Conservation (phyloP, 1,140 invertebrate species). For the Philotrypesis tridentata region DNA sequence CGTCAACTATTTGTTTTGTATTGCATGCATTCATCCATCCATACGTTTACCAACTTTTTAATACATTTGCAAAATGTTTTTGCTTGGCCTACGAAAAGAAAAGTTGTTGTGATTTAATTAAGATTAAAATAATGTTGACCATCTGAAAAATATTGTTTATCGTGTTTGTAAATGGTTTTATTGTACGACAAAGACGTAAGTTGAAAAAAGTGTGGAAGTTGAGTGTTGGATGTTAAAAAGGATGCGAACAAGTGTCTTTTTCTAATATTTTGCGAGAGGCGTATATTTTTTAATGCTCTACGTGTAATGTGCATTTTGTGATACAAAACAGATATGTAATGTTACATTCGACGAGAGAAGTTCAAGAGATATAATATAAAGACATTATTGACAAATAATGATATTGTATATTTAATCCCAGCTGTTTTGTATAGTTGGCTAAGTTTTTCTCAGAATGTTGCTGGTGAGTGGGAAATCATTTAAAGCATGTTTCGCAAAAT, state of each 20-base stretch:
- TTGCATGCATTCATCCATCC: background rate
- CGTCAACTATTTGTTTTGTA: background rate
- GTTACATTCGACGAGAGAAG: background rate
- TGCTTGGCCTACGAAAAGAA: background rate
- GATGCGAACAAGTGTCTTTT: constrained; percentile 4
- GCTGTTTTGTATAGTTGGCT: constrained; percentile 1
- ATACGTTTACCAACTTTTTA: background rate
- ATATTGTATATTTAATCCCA: background rate
- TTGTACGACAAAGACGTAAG: background rate
- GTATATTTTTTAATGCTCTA: constrained; percentile 47
- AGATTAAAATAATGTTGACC: background rate
- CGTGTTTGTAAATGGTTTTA: background rate
- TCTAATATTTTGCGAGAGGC: constrained; percentile 46
- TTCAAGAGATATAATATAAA: background rate
- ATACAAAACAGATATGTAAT: constrained; percentile 30
- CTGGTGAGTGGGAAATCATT: background rate
- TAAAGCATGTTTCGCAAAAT: background rate
- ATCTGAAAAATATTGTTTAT: background rate
- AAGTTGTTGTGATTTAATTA: background rate
- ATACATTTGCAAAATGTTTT: background rate
- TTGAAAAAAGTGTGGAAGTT: background rate
- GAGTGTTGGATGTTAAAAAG: constrained; percentile 7
- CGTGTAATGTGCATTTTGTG: constrained; percentile 17
- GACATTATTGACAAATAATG: background rate
- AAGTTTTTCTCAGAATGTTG: background rate